These are phyloP conservation scores for Sphenopsis melanotis DNA, from an alignment of 2,797 vertebrate species.

Conservation along the genomic window DNA sequence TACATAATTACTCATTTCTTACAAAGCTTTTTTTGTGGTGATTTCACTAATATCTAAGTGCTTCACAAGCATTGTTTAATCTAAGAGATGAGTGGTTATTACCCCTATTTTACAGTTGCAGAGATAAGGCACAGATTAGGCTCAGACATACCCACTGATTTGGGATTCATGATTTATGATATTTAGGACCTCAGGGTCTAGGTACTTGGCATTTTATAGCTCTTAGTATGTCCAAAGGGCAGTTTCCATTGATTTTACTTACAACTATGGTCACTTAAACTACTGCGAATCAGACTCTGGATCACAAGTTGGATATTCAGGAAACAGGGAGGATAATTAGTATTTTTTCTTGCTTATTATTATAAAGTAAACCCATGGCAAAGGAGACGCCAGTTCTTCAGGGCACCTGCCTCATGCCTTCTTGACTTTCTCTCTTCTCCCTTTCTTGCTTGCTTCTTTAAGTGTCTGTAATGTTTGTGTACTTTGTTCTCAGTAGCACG, in stretches of 20 bases:
- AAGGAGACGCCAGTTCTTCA: neutral
- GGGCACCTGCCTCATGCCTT: neutral
- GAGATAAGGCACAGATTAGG: neutral
- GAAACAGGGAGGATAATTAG: neutral
- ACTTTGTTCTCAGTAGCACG: neutral
- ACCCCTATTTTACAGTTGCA: neutral
- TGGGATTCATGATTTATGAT: neutral
- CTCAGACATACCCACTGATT: neutral
- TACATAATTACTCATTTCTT: slow-evolving; percentile 30
- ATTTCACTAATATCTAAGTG: neutral
- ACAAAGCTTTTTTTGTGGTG: slow-evolving; percentile 17
- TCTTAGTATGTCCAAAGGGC: neutral
- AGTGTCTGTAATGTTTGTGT: neutral
- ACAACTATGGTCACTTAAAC: neutral
- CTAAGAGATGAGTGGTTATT: slow-evolving; percentile 1
- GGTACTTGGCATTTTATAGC: neutral
- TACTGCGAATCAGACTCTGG: neutral
- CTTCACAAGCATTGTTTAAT: slow-evolving; percentile 31
- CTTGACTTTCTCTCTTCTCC: neutral
- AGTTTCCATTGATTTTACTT: neutral
- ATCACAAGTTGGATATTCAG: neutral
- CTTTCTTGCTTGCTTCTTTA: neutral
- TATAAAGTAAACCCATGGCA: neutral
- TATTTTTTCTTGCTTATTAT: neutral
- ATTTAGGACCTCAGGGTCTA: neutral